Conservation (phyloP, 2,797 vertebrate species). For the Cyprinella venusta region DNA sequence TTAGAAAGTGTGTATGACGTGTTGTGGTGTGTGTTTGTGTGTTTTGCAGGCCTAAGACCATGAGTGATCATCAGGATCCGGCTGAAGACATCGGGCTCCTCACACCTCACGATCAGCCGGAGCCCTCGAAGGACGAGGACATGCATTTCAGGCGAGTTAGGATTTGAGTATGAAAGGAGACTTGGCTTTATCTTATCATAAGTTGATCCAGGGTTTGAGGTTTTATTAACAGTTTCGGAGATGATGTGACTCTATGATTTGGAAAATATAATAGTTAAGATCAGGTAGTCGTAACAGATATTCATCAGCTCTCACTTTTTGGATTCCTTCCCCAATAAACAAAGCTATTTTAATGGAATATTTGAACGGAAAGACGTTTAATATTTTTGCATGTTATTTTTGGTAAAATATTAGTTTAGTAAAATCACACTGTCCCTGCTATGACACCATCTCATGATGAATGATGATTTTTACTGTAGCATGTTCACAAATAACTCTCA, state of each 20-base stretch:
- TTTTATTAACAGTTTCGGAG: too few relatives aligned
- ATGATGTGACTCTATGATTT: not conserved
- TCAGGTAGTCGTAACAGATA: not conserved
- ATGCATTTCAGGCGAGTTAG: constrained; percentile 69
- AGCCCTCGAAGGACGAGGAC: constrained; percentile 73
- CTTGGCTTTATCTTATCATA: not conserved
- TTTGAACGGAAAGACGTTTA: not conserved
- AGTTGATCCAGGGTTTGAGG: too few relatives aligned
- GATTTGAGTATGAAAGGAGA: not conserved
- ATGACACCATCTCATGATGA: not conserved
- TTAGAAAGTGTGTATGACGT: constrained; percentile 8
- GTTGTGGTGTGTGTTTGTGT: constrained; percentile 19
- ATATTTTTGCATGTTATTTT: too few relatives aligned
- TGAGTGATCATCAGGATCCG: constrained; percentile 71
- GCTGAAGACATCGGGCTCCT: constrained; percentile 68
- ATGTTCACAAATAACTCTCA: not conserved
- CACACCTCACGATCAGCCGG: constrained; percentile 63
- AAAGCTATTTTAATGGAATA: not conserved
- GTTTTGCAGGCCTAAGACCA: constrained; percentile 62
- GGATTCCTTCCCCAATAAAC: not conserved
- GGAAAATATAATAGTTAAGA: not conserved
- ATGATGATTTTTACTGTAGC: not conserved
- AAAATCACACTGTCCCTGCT: not conserved
- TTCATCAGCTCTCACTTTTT: not conserved
- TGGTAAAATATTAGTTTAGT: too few relatives aligned